Percentiles rank a stretch among this genome's conserved stretches.
phyloP scores from a whole-genome alignment of 2,797 vertebrate genomes.

The Gadopsis bispinosus region DNA sequence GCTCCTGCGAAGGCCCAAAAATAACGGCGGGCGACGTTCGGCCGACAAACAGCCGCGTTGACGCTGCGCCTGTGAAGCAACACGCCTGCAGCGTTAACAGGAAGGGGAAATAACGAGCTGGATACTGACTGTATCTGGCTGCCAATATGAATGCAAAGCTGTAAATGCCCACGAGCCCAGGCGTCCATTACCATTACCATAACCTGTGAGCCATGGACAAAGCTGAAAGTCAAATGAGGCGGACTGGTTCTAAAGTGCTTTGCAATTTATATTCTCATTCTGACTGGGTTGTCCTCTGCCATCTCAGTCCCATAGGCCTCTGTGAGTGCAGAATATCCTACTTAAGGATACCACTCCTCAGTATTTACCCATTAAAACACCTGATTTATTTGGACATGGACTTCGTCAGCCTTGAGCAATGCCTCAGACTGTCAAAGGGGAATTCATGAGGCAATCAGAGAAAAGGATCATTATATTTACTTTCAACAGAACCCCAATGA shows the following conservation, averaged over 20 bases:
- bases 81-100: constrained; percentile 31
- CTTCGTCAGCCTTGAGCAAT: constrained; percentile 2
- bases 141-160: constrained; percentile 53
- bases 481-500: constrained; percentile 22
- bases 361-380: constrained; percentile 37
- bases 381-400: constrained; percentile 28
- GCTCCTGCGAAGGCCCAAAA: constrained; percentile 49
- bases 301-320: constrained; percentile 37
- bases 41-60: constrained; percentile 43
- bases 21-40: constrained; percentile 63
- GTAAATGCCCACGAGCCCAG: constrained; percentile 34
- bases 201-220: constrained; percentile 62
- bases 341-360: constrained; percentile 18
- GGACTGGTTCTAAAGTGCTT: constrained; percentile 46
- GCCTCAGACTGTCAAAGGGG: constrained; percentile 11
- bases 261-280: constrained; percentile 52
- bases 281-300: constrained; percentile 38
- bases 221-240: constrained; percentile 72
- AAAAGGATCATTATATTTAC: constrained; percentile 23
- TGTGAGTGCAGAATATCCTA: constrained; percentile 24
- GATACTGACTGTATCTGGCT: constrained; percentile 24
- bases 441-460: constrained; percentile 42
- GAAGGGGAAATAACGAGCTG: constrained; percentile 43
- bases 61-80: constrained; percentile 31
- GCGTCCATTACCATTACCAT: constrained; percentile 56